These are phyloP conservation scores for Onychostoma macrolepis DNA, from an alignment of 2,113 vertebrate species.

Conservation along the genomic window DNA sequence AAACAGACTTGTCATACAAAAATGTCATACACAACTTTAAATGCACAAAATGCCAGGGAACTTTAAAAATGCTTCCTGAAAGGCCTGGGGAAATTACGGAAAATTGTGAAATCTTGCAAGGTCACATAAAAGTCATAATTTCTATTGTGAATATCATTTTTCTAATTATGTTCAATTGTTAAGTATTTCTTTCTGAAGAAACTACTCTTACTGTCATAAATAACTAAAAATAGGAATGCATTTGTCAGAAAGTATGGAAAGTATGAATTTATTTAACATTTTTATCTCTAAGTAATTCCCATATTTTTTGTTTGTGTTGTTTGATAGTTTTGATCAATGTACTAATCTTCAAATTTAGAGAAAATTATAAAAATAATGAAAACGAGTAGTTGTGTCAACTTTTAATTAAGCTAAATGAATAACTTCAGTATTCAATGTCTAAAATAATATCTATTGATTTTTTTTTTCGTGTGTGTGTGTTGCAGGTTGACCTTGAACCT, in stretches of 20 bases:
- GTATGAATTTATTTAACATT: not conserved
- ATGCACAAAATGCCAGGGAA: not conserved
- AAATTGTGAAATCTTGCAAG: not conserved
- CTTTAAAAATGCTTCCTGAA: not conserved
- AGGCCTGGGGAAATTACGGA: not conserved
- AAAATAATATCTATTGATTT: not conserved
- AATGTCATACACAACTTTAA: not conserved
- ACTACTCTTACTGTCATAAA: not conserved
- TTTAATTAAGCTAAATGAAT: not conserved
- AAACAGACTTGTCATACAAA: not conserved
- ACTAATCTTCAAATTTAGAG: not conserved
- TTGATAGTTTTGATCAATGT: not conserved
- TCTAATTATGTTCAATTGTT: not conserved
- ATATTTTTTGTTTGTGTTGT: not conserved
- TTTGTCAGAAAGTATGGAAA: not conserved
- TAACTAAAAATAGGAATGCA: not conserved
- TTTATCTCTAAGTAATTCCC: not conserved
- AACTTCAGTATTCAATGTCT: not conserved
- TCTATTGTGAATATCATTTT: not conserved
- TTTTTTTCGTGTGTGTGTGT: conserved; percentile 35
- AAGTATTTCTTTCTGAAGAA: not conserved
- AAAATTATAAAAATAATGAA: not conserved
- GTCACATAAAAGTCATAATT: not conserved
- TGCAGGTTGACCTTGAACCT: conserved; percentile 94
- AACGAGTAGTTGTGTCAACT: not conserved